Base-by-base conservation (phyloP, 2,888 invertebrate genomes). In the Drosophila nigricruria region DNA sequence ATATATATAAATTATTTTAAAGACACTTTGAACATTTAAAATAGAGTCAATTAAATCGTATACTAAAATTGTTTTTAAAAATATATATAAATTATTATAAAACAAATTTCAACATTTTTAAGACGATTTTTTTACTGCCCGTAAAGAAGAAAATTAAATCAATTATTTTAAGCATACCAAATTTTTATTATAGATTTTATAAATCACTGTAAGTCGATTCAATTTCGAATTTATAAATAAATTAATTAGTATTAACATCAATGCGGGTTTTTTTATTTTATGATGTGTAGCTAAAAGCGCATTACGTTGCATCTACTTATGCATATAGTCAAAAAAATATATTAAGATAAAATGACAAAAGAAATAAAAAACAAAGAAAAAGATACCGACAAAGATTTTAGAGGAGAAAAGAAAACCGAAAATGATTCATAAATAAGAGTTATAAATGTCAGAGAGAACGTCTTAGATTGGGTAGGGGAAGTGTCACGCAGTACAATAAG, bases 181-280 rank as follows among this genome's bases (percentile, higher is more conserved):
- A 12, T 10, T 1, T n/a, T 10, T 0, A 47, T n/a, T 10, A 27
- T 5, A 5, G 5, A 16, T 27, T 27, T 47, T n/a, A 5, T 5
- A 25, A 45, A 45, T 45, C 25, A 9, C n/a, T 10, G 27, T 10
- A 25, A 20, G 32, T 25, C n/a, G 16, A 20, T 32, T n/a, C 5
- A 16, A 23, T n/a, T 36, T 10, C 30, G 40, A 45, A 47, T 68
- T 53, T 25, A 58, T 53, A 34, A 58, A 61, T 61, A 70, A 68
- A 64, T 70, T 40, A 68, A 72, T 53, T 56, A 78, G 63, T 67
- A 38, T 64, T 43, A 12, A 50, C 34, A 50, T 47, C 49, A 67
- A 71, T 68, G 45, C 63, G 63, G 12, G 18, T 38, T 54, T 79
- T 49, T 52, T 34, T 20, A 59, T 30, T 30, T 47, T 27, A 66